Base-by-base conservation (phyloP, 2,888 invertebrate genomes). In the Drosophila fulvimacula region DNA sequence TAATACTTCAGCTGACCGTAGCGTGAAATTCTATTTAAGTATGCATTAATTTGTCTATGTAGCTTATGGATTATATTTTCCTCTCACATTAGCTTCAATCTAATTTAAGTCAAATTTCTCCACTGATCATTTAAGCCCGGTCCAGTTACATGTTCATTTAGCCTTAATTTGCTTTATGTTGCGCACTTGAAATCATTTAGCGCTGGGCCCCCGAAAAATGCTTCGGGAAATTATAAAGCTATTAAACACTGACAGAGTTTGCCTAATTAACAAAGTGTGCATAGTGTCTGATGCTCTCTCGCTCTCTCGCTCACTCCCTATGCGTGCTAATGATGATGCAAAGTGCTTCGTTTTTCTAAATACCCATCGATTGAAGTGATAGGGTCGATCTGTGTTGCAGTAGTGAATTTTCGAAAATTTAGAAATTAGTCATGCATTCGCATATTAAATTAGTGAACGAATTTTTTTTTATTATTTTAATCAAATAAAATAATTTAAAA, bases 211-310 rank as follows among this genome's bases (percentile, higher is more conserved):
- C 21, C 15, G 3, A 39, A 27, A 51, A 64, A 32, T 5, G 7
- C 53, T 63, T 41, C 5, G 17, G 32, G 42, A 69, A 74, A 79
- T 78, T 78, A 78, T 71, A 52, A 55, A 56, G 53, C 52, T 56
- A 72, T 79, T 73, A 78, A 73, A 69, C 61, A 65, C 79, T 48
- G 58, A n/a, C 60, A 52, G 58, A 69, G 64, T 69, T 78, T 69
- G 34, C 30, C 60, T 73, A 82, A 81, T 81, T 79, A 76, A 56
- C 70, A 69, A 69, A 82, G 57, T 61, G 75, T 61, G 39, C 53
- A 34, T 49, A 69, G 34, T 52, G 61, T 62, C 64, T 63, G 53
- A 34, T 11, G 58, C 4, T 32, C 32, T 19, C 30, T 27, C 27
- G n/a, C 67, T 49, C 42, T 62, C 34, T 34, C 13, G 11, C 17